phyloP scores from a whole-genome alignment of 2,888 invertebrate genomes.

The Horisme vitalbata region DNA sequence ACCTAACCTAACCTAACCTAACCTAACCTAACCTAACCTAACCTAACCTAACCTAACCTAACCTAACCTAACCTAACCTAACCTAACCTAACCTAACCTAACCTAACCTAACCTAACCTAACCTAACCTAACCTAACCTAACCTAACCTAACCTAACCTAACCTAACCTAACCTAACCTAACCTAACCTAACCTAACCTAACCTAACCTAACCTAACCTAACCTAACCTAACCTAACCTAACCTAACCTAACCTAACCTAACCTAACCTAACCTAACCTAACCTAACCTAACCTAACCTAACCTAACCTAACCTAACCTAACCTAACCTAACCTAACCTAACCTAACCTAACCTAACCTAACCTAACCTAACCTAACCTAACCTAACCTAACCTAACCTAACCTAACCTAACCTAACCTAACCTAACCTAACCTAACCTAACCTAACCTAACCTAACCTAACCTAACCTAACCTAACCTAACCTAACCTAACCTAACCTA shows the following conservation, averaged over 20 bases:
- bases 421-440: neutral
- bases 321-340: conserved; percentile 1
- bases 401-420: neutral
- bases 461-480: neutral
- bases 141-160: conserved; percentile 25
- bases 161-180: no score
- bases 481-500: neutral
- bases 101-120: conserved; percentile 19
- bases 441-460: neutral
- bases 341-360: neutral
- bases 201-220: conserved; percentile 1
- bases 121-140: no score
- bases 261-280: conserved; percentile 1
- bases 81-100: conserved; percentile 16
- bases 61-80: conserved; percentile 16
- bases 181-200: conserved; percentile 12
- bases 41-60: conserved; percentile 8
- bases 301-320: conserved; percentile 1
- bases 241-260: conserved; percentile 1
- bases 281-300: conserved; percentile 1
- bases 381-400: neutral
- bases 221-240: conserved; percentile 1
- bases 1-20: conserved; percentile 27
- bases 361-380: neutral
- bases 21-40: conserved; percentile 21